Base-by-base conservation (phyloP, 2,888 invertebrate species). In the Drosophila affinis region DNA sequence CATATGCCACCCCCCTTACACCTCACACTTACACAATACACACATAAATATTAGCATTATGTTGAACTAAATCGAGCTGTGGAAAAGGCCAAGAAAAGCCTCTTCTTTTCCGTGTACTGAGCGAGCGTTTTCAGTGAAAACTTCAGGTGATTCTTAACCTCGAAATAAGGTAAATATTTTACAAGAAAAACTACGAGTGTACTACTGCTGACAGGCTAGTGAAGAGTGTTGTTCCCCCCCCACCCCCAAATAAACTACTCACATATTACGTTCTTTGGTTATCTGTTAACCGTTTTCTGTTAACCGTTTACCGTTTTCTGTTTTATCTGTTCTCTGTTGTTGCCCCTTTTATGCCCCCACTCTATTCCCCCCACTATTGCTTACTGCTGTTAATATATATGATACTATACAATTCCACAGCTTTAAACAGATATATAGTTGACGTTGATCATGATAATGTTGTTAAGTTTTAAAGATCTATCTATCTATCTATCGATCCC, bases 101-200 rank as follows among this genome's bases (percentile, higher is more conserved):
- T 67, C 65, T 39, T 56, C 57, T 29, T 24, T 61, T 76, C 75
- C 78, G 73, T 79, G 69, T 67, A 81, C 77, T 78, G 70, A 75
- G 73, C 78, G 88, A 83, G 83, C 83, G 83, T 88, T 83, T 83
- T 83, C 83, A 83, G 83, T 83, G 88, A 83, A 81, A 87, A 81
- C 87, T 77, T 81, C 81, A 72, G 76, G 71, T 81, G 84, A 76
- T 78, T 69, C 78, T 64, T 64, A 77, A 77, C 81, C 73, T 84
- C 77, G 62, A 77, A 81, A 81, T 79, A 82, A 83, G 82, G 82
- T 83, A 83, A 83, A 78, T 83, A 83, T 83, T 65, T 87, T 74
- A 85, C 21, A 62, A 45, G 32, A 63, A 72, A 53, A 67, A 55
- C 46, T 61, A 60, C 46, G 32, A 59, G 60, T 29, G 9, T 56